Conservation (phyloP, 2,113 vertebrate species). For the Zootoca vivipara region DNA sequence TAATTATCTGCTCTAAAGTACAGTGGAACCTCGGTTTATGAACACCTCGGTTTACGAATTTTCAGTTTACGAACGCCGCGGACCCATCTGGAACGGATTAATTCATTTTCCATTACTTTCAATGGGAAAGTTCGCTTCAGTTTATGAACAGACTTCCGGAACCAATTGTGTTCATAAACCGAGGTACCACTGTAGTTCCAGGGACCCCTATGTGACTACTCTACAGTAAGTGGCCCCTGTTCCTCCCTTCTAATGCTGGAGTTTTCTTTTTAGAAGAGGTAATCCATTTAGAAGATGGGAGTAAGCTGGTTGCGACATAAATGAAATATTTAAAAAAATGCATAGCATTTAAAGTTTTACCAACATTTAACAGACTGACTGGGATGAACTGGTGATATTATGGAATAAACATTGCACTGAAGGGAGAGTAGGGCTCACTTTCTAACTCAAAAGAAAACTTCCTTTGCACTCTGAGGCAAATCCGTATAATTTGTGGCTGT, state of each 20-base stretch:
- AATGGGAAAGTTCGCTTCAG: no score
- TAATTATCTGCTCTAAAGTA: slow-evolving; percentile 1
- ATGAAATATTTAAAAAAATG: not conserved
- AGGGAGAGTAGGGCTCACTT: not conserved
- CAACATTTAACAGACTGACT: not conserved
- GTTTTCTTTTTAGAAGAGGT: not conserved
- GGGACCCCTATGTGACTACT: not conserved
- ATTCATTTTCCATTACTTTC: no score
- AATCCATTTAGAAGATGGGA: not conserved
- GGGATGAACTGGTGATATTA: not conserved
- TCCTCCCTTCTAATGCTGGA: not conserved
- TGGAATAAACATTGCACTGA: not conserved
- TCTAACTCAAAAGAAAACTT: not conserved
- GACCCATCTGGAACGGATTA: no score
- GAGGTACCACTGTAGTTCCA: no score
- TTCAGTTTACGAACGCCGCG: no score
- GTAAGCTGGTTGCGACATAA: not conserved
- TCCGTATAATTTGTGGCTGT: not conserved
- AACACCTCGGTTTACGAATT: no score
- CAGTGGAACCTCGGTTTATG: no score
- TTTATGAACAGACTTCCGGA: no score
- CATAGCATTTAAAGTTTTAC: not conserved
- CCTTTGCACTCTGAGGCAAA: not conserved
- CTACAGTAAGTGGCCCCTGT: not conserved
- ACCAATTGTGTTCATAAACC: no score